A percentile compares a stretch with the other conserved stretches of the same genome.
phyloP scores from a whole-genome alignment of 2,797 vertebrate species.

The Odontamblyopus rebecca region DNA sequence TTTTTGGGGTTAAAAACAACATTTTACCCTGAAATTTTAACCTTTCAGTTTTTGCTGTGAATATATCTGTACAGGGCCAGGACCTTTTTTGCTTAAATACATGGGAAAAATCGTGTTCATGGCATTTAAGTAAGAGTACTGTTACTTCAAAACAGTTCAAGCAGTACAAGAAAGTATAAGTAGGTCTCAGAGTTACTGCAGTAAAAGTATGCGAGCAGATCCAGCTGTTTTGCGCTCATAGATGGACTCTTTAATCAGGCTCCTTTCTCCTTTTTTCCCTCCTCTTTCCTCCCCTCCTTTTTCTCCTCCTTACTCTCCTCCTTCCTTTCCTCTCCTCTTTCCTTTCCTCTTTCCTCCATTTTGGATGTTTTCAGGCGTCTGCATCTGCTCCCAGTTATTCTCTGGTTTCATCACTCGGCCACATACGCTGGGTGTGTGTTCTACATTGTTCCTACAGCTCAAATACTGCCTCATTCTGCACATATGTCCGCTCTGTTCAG shows the following conservation, averaged over 20 bases:
- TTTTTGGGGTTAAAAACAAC: too few relatives aligned
- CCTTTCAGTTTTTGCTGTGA: too few relatives aligned
- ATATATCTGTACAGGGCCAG: too few relatives aligned
- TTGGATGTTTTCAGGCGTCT: constrained; percentile 21
- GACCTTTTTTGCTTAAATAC: too few relatives aligned
- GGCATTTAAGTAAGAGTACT: too few relatives aligned
- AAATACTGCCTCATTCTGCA: constrained; percentile 57
- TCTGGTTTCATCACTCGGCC: constrained; percentile 31
- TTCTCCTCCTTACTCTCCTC: not conserved
- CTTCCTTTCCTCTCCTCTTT: not conserved
- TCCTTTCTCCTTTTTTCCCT: not conserved
- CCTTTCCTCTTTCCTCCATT: constrained; percentile 20
- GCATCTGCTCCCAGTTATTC: constrained; percentile 38
- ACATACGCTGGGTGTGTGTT: constrained; percentile 46
- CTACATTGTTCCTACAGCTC: constrained; percentile 57
- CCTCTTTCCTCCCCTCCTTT: not conserved
- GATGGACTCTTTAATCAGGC: constrained; percentile 16
- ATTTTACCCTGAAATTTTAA: too few relatives aligned
- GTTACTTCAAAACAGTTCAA: too few relatives aligned
- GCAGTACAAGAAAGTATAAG: too few relatives aligned
- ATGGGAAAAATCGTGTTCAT: too few relatives aligned
- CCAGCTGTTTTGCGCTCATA: too few relatives aligned
- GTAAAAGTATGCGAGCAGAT: too few relatives aligned
- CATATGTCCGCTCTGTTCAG: constrained; percentile 21
- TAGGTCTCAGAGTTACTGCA: too few relatives aligned